Evolutionary conservation across 2,888 invertebrate species (phyloP).

Genomic region (Rhogogaster chlorosoma): DNA sequence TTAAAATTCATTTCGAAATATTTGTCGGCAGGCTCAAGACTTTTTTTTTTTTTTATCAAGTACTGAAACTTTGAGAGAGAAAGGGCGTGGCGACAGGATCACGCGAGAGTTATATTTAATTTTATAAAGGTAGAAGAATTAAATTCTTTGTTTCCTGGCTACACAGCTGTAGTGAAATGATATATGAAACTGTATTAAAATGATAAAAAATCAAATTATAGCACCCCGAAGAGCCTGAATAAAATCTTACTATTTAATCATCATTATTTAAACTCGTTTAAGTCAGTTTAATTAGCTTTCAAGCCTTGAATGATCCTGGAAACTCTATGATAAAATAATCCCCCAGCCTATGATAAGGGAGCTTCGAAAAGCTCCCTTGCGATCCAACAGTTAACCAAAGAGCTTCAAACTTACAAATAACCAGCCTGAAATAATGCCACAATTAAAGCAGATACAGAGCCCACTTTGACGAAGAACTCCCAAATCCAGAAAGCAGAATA

Average conservation of each 20-base stretch:
- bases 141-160: neutral
- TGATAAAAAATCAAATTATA: neutral
- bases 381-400: neutral
- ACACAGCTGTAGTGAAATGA: neutral
- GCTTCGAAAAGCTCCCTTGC: neutral
- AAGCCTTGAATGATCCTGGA: neutral
- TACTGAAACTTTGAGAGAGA: neutral
- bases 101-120: neutral
- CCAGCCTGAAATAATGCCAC: neutral
- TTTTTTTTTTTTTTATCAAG: neutral
- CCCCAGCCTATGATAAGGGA: neutral
- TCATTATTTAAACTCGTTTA: neutral
- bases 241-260: neutral
- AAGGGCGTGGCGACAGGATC: neutral
- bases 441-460: neutral
- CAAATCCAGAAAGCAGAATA: neutral
- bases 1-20: neutral
- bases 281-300: neutral
- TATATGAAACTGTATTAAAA: neutral
- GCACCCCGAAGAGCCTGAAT: neutral
- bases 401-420: neutral
- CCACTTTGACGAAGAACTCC: neutral
- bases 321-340: neutral
- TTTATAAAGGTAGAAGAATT: neutral
- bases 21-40: neutral